Evolutionary conservation across 2,797 vertebrate genomes (phyloP), one percentile per base, ranked within the genome.

Genomic region (Sitta carolinensis): DNA sequence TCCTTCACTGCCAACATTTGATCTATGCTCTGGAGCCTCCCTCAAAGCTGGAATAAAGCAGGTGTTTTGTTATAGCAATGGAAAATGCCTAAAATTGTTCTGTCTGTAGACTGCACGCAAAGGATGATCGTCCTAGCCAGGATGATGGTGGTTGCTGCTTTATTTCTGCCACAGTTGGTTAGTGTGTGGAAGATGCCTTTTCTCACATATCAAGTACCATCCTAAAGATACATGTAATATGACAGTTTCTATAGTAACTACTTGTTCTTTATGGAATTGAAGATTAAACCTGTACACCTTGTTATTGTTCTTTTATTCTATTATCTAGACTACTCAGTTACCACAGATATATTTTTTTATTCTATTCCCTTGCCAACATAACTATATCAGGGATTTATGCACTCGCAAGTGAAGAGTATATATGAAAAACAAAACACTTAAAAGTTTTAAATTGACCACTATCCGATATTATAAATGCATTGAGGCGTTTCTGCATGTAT

Each of bases 201-300:
- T 51, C 70, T 76, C 80, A 87, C 73, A 52, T 73, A 68, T 54
- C 34, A 95, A 93, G 91, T 66, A 61, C 66, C 58, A 59, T 48
- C 45, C 76, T 61, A 58, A 79, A 91, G 93, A 68, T 45, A 75
- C 79, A 64, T 27, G 80, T 90, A 91, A 94, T 61, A 83, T 93
- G 89, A 73, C 94, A 94, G 96, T 96, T 96, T 89, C 95, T 97
- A 96, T 96, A 95, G 95, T 93, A 97, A 97, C 96, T 94, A 70
- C 93, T 90, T 90, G 74, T 87, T 94, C 93, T 91, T 95, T 93
- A 91, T 77, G 92, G 91, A 96, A 85, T 68, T 52, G 59, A 80
- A 94, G 77, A 94, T 96, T 84, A 94, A 93, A 93, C 69, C 83
- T 87, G 81, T 59, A 82, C 85, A 95, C 90, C 91, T 94, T 79